Base-by-base conservation (phyloP, 2,797 vertebrate genomes). In the Microctenopoma steveboyesi region DNA sequence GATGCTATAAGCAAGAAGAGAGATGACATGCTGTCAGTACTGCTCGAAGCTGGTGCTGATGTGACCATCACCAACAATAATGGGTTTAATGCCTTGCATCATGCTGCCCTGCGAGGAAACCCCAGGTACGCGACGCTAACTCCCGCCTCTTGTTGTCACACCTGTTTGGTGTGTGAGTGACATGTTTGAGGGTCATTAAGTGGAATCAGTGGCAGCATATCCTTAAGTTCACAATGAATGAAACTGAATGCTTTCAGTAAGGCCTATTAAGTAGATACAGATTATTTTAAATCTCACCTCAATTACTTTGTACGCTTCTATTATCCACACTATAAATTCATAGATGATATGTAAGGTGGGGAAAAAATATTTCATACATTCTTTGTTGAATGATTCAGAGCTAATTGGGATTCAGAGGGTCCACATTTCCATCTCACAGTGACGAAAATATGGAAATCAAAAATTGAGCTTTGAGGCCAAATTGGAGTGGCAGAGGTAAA, bases 31-130 rank as follows among this genome's bases (percentile, higher is more conserved):
- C 93, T 99, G 78, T 98, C 98, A 3, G 98, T 99, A 14, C 91
- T 99, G 82, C 85, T 99, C 74, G 98, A 99, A 91, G 97, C 98
- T 18, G 97, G 96, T 25, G 98, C 98, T 37, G 98, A 99, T 63
- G 97, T 99, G 87, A 99, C 98, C 57, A 98, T 99, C 88, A 99
- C 98, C 64, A 99, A 99, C 92, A 99, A 99, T 86, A 99, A 98
- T 2, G 98, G 98, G 10, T 99, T 99, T 90, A 99, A 99, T 55
- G 98, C 98, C 57, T 94, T 99, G 62, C 98, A 99, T 82, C 98
- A 99, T 0, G 98, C 98, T 12, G 97, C 98, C 9, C 92, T 99
- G 48, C 94, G 98, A 89, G 98, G 98, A 90, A 99, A 99, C 85
- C 98, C 98, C 86, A 99, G 98, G 98, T 99, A 96, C 73, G 84